Percentiles rank a stretch among this genome's conserved stretches.
phyloP scores from a whole-genome alignment of 2,888 invertebrate genomes.

The Gisinianus flammeolus region DNA sequence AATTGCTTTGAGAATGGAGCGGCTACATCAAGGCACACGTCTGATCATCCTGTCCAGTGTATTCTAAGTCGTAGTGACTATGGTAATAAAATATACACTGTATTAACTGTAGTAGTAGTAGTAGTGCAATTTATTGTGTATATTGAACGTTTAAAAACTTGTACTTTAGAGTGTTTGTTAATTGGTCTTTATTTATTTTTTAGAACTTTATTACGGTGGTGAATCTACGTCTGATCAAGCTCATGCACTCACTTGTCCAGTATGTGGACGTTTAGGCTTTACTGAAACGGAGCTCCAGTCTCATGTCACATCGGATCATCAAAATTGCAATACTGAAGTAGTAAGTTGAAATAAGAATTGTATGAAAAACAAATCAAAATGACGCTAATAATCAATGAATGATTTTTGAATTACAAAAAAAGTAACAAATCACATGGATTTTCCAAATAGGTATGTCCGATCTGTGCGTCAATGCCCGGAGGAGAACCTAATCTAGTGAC shows the following conservation, averaged over 20 bases:
- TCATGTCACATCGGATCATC: constrained; percentile 89
- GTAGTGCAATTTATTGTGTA: too few species aligned
- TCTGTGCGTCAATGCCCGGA: constrained; percentile 95
- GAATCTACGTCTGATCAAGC: constrained; percentile 89
- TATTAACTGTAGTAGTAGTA: too few species aligned
- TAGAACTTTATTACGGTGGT: constrained; percentile 94
- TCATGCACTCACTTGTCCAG: constrained; percentile 96
- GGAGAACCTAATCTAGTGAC: constrained; percentile 98
- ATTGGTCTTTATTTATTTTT: constrained; percentile 56
- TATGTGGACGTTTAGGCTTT: constrained; percentile 95
- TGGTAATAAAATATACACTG: constrained; percentile 68
- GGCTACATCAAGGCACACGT: constrained; percentile 88
- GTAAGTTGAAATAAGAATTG: constrained; percentile 63
- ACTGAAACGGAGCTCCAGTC: constrained; percentile 90
- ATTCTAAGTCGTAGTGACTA: constrained; percentile 96
- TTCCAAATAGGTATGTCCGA: constrained; percentile 84
- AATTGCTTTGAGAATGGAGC: constrained; percentile 93
- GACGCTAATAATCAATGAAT: too few species aligned
- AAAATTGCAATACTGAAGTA: constrained; percentile 89
- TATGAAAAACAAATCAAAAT: not conserved
- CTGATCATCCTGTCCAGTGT: constrained; percentile 99
- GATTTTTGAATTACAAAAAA: too few species aligned
- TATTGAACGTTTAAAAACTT: not conserved
- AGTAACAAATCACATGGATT: too few species aligned
- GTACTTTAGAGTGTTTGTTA: not conserved